Evolutionary conservation across 2,888 invertebrate species (phyloP).

Genomic region (Cotesia congregata): DNA sequence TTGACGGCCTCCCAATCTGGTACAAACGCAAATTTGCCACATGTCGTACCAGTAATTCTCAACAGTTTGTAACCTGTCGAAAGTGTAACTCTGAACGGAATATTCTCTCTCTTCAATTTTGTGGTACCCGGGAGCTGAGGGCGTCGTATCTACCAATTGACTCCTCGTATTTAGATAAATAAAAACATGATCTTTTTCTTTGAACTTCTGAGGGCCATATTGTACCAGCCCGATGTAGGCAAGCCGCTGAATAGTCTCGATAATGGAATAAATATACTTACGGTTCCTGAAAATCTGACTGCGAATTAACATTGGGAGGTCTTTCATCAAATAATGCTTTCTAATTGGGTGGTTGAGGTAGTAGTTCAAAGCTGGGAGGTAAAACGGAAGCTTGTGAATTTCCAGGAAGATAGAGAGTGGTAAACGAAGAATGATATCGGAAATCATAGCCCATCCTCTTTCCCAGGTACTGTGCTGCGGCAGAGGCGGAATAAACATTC

Average conservation of each 20-base stretch:
- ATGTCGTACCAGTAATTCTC: slow-evolving; percentile 80
- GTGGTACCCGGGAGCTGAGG: slow-evolving; percentile 76
- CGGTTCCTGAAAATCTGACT: slow-evolving; percentile 73
- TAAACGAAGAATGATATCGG: slow-evolving; percentile 79
- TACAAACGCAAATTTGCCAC: slow-evolving; percentile 78
- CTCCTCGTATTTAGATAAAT: slow-evolving; percentile 78
- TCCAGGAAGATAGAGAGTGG: slow-evolving; percentile 81
- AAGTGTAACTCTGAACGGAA: slow-evolving; percentile 72
- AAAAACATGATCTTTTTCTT: slow-evolving; percentile 81
- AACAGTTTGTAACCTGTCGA: slow-evolving; percentile 73
- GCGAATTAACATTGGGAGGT: slow-evolving; percentile 73
- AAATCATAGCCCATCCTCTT: slow-evolving; percentile 79
- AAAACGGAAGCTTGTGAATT: slow-evolving; percentile 75
- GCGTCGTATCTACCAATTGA: slow-evolving; percentile 77
- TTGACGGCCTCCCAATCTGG: slow-evolving; percentile 73
- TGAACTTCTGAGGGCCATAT: slow-evolving; percentile 76
- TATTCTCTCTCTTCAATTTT: slow-evolving; percentile 75
- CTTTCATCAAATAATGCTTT: slow-evolving; percentile 76
- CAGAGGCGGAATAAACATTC: slow-evolving; percentile 80
- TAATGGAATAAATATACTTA: slow-evolving; percentile 75
- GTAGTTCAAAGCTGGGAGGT: slow-evolving; percentile 73
- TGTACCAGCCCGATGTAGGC: slow-evolving; percentile 80
- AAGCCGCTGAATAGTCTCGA: slow-evolving; percentile 74
- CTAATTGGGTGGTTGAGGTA: slow-evolving; percentile 78
- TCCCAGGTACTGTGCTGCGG: slow-evolving; percentile 75